These are phyloP conservation scores for Cotesia glomerata DNA, from an alignment of 1,140 invertebrate species.

Conservation along the genomic window DNA sequence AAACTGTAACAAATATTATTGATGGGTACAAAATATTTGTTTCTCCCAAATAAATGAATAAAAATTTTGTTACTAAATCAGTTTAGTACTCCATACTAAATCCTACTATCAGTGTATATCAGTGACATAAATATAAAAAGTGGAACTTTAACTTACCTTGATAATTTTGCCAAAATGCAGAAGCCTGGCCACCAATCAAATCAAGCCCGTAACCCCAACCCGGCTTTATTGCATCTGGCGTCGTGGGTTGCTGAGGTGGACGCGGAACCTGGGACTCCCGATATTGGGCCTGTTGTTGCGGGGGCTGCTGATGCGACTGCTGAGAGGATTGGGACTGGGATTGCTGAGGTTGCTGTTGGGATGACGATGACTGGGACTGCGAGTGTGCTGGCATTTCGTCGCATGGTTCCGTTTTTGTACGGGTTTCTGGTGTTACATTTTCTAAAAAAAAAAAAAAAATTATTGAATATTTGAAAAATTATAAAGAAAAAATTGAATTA, in stretches of 20 bases:
- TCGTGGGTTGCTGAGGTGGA: slow-evolving; percentile 62
- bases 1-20: no score
- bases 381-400: slow-evolving; percentile 65
- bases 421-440: slow-evolving; percentile 53
- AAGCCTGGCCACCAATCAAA: slow-evolving; percentile 76
- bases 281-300: slow-evolving; percentile 46
- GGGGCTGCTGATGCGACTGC: slow-evolving; percentile 57
- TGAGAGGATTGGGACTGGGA: slow-evolving; percentile 49
- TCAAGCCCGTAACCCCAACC: slow-evolving; percentile 77
- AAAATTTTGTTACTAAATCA: no score
- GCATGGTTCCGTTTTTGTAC: slow-evolving; percentile 55
- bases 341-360: slow-evolving; percentile 49
- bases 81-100: no score
- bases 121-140: background rate
- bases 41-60: no score
- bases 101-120: no score
- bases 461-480: no score
- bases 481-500: background rate
- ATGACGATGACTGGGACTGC: slow-evolving; percentile 56
- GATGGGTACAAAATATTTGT: no score
- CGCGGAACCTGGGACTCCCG: slow-evolving; percentile 54
- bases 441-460: slow-evolving; percentile 41
- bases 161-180: slow-evolving; percentile 87
- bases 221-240: slow-evolving; percentile 57
- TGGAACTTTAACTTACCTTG: slow-evolving; percentile 69